Evolutionary conservation across 2,113 vertebrate species (phyloP).

Genomic region (Dermatemys mawii): DNA sequence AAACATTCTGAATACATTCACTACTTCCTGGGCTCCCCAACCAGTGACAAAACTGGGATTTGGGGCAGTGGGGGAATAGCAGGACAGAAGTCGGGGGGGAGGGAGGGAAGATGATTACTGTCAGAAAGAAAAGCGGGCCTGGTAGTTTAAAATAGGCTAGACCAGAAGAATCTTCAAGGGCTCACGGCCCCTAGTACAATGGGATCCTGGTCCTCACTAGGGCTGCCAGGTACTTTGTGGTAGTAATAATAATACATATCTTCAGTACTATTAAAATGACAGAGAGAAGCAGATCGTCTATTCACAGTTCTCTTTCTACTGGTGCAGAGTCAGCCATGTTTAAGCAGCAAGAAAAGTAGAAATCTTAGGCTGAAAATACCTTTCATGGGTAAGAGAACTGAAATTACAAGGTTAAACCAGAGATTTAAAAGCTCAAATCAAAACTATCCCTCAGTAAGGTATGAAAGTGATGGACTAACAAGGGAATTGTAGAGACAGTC

Average conservation of each 20-base stretch:
- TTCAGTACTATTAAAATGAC: background rate
- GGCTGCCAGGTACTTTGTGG: background rate
- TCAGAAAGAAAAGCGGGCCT: constrained; percentile 21
- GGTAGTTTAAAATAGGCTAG: background rate
- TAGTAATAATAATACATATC: background rate
- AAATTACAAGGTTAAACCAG: background rate
- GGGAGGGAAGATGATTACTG: background rate
- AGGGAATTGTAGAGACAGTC: background rate
- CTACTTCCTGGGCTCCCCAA: constrained; percentile 42
- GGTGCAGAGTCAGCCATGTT: background rate
- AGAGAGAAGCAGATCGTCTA: background rate
- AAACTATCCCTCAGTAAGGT: background rate
- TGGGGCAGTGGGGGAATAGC: background rate
- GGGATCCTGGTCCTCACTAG: background rate
- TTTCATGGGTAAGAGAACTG: background rate
- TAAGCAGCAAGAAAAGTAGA: background rate
- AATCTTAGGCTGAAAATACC: background rate
- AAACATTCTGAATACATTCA: constrained; percentile 17
- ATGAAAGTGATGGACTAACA: background rate
- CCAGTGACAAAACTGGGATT: constrained; percentile 37
- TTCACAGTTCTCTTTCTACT: fast-evolving
- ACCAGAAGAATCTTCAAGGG: background rate
- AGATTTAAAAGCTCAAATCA: background rate
- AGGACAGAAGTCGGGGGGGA: background rate
- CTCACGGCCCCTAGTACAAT: background rate